Percentiles rank a stretch among this genome's conserved stretches.
Evolutionary conservation across 2,888 invertebrate genomes (phyloP).

Genomic region (Agrotis segetum): DNA sequence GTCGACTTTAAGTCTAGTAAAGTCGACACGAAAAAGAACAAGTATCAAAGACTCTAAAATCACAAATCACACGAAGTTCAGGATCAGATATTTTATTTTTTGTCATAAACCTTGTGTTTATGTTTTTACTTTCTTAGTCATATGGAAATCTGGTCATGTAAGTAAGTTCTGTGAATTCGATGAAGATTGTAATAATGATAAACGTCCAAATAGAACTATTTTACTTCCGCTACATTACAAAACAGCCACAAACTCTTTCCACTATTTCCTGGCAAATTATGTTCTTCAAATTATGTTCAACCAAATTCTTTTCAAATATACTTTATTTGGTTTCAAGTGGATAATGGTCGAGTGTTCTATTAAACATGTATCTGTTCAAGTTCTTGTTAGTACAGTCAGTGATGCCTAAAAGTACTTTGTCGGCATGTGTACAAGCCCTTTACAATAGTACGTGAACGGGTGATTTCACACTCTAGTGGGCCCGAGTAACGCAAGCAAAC

Average conservation of each 20-base stretch:
- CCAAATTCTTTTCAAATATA: slow-evolving; percentile 42
- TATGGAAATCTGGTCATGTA: no score
- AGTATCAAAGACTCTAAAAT: no score
- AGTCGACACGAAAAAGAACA: no score
- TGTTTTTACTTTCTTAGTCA: no score
- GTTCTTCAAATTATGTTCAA: slow-evolving; percentile 40
- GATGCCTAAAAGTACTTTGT: slow-evolving; percentile 74
- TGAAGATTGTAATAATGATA: slow-evolving; percentile 7
- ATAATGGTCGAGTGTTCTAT: slow-evolving; percentile 72
- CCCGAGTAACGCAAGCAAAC: slow-evolving; percentile 73
- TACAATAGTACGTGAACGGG: slow-evolving; percentile 74
- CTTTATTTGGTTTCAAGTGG: slow-evolving; percentile 70
- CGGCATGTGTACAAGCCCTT: slow-evolving; percentile 73
- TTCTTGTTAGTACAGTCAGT: slow-evolving; percentile 59
- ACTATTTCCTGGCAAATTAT: slow-evolving; percentile 49
- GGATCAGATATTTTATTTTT: no score
- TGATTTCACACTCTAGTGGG: slow-evolving; percentile 87
- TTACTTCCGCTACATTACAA: slow-evolving; percentile 38
- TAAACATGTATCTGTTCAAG: slow-evolving; percentile 66
- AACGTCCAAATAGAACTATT: slow-evolving; percentile 31
- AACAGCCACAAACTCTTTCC: slow-evolving; percentile 54
- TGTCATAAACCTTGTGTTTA: no score
- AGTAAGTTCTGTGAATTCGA: background rate
- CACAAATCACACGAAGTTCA: no score
- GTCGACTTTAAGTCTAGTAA: no score